Conservation (phyloP, 2,888 invertebrate genomes). For the Nephrotoma flavescens region DNA sequence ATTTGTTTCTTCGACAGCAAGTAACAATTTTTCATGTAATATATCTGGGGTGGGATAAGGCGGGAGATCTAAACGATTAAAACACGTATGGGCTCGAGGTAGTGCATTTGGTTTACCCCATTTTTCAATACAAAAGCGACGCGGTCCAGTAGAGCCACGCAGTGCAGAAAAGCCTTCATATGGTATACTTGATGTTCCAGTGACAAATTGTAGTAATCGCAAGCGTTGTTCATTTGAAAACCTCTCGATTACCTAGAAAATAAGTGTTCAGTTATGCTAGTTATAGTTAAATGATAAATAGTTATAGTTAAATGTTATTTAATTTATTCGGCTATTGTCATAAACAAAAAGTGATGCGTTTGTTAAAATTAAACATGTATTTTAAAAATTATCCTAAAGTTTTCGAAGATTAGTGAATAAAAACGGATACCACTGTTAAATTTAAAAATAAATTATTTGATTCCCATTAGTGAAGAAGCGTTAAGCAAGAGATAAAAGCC, state of each 20-base stretch:
- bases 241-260: slow-evolving; percentile 59
- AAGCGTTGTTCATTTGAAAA: slow-evolving; percentile 92
- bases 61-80: slow-evolving; percentile 90
- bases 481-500: too few species aligned
- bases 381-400: too few species aligned
- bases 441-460: too few species aligned
- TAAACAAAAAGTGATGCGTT: too few species aligned
- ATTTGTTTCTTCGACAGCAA: slow-evolving; percentile 92
- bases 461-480: too few species aligned
- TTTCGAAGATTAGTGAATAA: too few species aligned
- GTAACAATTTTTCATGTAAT: slow-evolving; percentile 77
- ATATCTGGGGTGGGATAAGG: slow-evolving; percentile 88
- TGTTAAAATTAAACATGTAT: too few species aligned
- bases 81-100: slow-evolving; percentile 94
- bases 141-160: slow-evolving; percentile 86
- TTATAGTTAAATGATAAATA: too few species aligned
- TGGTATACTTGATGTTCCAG: slow-evolving; percentile 94
- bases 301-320: too few species aligned
- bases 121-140: slow-evolving; percentile 93
- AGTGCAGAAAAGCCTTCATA: slow-evolving; percentile 94
- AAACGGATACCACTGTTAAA: too few species aligned
- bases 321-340: too few species aligned
- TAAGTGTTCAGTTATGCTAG: background rate
- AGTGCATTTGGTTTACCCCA: slow-evolving; percentile 92
- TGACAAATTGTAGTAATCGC: slow-evolving; percentile 88